Percentiles rank a stretch among this genome's conserved stretches.
Evolutionary conservation across 2,113 vertebrate genomes (phyloP).

Genomic region (Myiozetetes cayanensis): DNA sequence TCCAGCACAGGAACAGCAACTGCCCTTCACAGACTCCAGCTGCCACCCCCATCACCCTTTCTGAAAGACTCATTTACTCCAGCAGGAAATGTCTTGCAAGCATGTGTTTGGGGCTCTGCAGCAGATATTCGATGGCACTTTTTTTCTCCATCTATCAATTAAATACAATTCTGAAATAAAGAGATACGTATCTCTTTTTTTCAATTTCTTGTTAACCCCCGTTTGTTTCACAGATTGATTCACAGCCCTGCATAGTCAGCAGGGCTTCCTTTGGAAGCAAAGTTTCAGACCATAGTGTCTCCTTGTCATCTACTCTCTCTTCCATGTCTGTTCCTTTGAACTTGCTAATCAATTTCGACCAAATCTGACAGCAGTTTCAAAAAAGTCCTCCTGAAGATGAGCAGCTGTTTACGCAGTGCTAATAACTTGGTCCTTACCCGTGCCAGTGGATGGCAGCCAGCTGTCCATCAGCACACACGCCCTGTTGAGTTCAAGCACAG

Average conservation of each 20-base stretch:
- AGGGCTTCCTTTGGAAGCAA: neutral
- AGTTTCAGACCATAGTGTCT: neutral
- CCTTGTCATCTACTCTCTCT: neutral
- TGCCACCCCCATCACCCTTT: neutral
- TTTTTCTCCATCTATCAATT: neutral
- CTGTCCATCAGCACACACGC: fast-evolving
- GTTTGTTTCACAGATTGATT: neutral
- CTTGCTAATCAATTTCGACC: neutral
- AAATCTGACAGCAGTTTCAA: neutral
- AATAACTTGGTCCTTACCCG: neutral
- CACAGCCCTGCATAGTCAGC: neutral
- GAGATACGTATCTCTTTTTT: neutral
- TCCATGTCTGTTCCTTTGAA: neutral
- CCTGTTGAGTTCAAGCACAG: neutral
- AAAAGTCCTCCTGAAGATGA: neutral
- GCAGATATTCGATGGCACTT: neutral
- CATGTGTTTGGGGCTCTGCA: neutral
- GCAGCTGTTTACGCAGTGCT: neutral
- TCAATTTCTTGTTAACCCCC: neutral
- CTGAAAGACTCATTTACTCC: slow-evolving; percentile 4
- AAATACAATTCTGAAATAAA: neutral
- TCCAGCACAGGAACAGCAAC: neutral
- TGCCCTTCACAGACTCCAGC: neutral
- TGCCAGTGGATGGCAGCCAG: neutral
- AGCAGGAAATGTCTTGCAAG: neutral